Conservation (phyloP, 2,113 vertebrate species). For the Nesospiza acunhae region DNA sequence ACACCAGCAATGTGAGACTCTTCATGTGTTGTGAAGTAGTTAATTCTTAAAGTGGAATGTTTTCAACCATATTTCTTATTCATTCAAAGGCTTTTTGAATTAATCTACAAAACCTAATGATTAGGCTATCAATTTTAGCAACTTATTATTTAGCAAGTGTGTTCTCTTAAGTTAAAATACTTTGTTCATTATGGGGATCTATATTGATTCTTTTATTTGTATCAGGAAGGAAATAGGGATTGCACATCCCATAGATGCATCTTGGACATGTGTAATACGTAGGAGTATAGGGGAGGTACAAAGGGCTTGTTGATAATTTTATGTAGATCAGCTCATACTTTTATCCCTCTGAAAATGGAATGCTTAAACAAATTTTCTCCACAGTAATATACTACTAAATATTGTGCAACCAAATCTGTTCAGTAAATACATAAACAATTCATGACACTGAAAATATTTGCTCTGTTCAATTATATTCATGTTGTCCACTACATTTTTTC, state of each 20-base stretch:
- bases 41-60: background rate
- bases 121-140: background rate
- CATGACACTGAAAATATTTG: background rate
- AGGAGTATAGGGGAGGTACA: rapidly evolving
- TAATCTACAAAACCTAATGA: background rate
- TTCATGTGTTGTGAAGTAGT: background rate
- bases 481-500: background rate
- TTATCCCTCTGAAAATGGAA: background rate
- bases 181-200: background rate
- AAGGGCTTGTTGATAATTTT: background rate
- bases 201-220: background rate
- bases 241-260: background rate
- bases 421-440: background rate
- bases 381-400: background rate
- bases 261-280: background rate
- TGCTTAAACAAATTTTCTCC: background rate
- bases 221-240: background rate
- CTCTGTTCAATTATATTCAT: background rate
- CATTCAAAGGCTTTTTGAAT: background rate
- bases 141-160: background rate
- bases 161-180: background rate
- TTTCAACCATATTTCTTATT: background rate
- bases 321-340: background rate
- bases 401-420: background rate
- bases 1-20: background rate